Base-by-base conservation (phyloP, 2,797 vertebrate genomes). In the Manis pentadactyla region DNA sequence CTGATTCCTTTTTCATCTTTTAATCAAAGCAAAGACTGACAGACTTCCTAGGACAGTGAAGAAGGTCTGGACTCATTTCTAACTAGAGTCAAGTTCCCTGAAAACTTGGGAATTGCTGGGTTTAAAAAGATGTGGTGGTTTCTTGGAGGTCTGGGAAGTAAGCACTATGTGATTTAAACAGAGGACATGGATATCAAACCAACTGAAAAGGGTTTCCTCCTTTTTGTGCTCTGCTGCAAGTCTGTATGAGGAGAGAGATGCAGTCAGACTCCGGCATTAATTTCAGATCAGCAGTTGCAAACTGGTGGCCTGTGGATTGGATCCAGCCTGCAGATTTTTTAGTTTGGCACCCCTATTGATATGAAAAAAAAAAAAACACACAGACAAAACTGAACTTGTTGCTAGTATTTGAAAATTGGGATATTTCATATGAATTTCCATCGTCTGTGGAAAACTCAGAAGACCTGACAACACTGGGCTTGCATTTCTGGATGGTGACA, bases 61-160 rank as follows among this genome's bases (percentile, higher is more conserved):
- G 8, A 83, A 14, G 39, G 19, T 77, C 34, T 69, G 51, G n/a
- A 55, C 29, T 51, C 69, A 74, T 69, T 93, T 89, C 39, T 51
- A 91, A 87, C 27, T 81, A 71, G 4, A 69, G 61, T 77, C 59
- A 66, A 82, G 55, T 74, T 94, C 27, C 82, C 73, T 63, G 37
- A 93, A 93, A 94, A 84, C 11, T 34, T 74, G 27, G 7, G 59
- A 88, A 55, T 31, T 57, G 46, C 49, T 78, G 51, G 29, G 17
- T 97, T 93, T 92, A n/a, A 95, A 93, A 93, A 75, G 59, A 90
- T 37, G 27, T 61, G 51, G 21, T 59, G 53, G 51, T n/a, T 34
- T 79, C 77, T 79, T 74, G 46, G 46, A 82, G 42, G 31, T 7
- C 68, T 42, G 39, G 69, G 14, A 82, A 73, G 68, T 85, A 87